A percentile compares a stretch with the other conserved stretches of the same genome.
phyloP scores from a whole-genome alignment of 2,888 invertebrate species.

The Drosophila meridiana region DNA sequence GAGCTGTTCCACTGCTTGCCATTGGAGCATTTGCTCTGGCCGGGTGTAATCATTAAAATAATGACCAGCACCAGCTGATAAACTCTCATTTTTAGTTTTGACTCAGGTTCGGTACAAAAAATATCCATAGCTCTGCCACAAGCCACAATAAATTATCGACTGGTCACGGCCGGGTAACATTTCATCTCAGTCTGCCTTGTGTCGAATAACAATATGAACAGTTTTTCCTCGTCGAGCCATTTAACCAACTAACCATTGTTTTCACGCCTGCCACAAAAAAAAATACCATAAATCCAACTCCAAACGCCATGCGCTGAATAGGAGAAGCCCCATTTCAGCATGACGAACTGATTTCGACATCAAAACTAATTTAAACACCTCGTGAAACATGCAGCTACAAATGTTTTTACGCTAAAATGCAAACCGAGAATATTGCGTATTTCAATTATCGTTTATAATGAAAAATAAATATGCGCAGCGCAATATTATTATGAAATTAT shows the following conservation, averaged over 20 bases:
- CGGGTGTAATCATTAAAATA: slow-evolving; percentile 12
- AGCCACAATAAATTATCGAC: slow-evolving; percentile 33
- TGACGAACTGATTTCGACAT: background rate
- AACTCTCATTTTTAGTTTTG: slow-evolving; percentile 29
- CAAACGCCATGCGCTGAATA: background rate
- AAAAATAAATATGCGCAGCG: background rate
- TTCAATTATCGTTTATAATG: background rate
- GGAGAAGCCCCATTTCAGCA: background rate
- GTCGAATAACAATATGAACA: background rate
- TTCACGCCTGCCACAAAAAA: background rate
- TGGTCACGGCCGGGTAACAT: slow-evolving; percentile 22
- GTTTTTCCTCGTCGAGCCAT: background rate
- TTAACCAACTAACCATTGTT: background rate
- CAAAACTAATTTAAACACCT: background rate
- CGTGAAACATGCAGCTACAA: background rate
- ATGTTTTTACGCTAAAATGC: background rate
- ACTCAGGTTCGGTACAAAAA: background rate
- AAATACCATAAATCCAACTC: background rate
- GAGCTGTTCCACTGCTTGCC: slow-evolving; percentile 44
- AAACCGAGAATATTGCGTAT: background rate
- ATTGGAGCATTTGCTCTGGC: slow-evolving; percentile 26
- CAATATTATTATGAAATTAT: background rate
- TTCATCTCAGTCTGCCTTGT: background rate
- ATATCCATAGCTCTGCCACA: background rate
- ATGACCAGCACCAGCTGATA: slow-evolving; percentile 13